phyloP scores from a whole-genome alignment of 2,797 vertebrate species.

The Scyliorhinus canicula region DNA sequence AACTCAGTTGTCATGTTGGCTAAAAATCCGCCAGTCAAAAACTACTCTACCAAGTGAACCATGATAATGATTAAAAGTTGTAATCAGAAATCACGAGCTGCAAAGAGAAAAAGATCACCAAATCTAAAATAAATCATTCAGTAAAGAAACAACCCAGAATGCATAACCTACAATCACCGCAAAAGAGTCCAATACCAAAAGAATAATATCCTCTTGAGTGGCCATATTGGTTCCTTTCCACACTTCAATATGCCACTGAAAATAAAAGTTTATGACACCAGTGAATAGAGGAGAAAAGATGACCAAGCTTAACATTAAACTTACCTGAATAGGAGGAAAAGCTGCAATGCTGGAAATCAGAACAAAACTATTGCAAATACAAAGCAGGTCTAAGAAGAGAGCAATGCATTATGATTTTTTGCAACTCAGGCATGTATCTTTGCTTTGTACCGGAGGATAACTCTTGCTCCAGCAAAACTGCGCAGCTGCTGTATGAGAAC shows the following conservation, averaged over 20 bases:
- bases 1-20: conserved; percentile 9
- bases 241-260: not conserved
- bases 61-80: conserved; percentile 1
- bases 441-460: not conserved
- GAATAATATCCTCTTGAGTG: not conserved
- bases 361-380: not conserved
- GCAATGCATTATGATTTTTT: not conserved
- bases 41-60: not conserved
- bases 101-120: not conserved
- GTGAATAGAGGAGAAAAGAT: not conserved
- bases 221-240: not conserved
- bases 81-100: not conserved
- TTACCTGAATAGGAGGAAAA: not conserved
- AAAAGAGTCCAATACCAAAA: not conserved
- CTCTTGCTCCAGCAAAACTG: too few relatives aligned
- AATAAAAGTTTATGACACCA: not conserved
- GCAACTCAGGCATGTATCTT: not conserved
- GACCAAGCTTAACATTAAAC: not conserved
- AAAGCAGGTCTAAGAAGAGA: not conserved
- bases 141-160: not conserved
- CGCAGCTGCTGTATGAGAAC: too few relatives aligned
- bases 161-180: not conserved
- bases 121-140: not conserved
- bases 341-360: not conserved
- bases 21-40: conserved; percentile 8